phyloP scores from a whole-genome alignment of 2,113 vertebrate species.

The Microcebus ravelobensis region DNA sequence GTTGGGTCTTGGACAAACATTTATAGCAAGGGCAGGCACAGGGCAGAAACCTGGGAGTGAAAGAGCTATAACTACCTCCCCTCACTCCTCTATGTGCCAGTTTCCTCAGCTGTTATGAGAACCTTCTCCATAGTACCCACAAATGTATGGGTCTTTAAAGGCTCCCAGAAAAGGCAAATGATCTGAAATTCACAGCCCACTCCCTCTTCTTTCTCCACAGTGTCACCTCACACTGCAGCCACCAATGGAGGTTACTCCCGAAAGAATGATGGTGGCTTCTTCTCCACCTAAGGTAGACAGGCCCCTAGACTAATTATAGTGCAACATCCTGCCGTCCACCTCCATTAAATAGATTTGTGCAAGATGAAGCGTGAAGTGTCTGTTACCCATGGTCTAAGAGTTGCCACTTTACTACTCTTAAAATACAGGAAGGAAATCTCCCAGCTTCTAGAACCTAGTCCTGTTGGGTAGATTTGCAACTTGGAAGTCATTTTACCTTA shows the following conservation, averaged over 20 bases:
- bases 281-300: conserved; percentile 73
- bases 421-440: neutral
- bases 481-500: neutral
- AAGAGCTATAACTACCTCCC: neutral
- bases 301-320: neutral
- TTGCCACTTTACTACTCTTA: conserved; percentile 10
- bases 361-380: conserved; percentile 11
- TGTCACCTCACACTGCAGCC: conserved; percentile 83
- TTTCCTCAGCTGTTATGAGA: neutral
- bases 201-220: conserved; percentile 48
- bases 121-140: neutral
- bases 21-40: neutral
- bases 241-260: conserved; percentile 84
- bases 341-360: conserved; percentile 65
- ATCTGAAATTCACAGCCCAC: neutral
- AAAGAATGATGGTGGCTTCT: conserved; percentile 86
- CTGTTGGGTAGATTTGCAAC: neutral
- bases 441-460: conserved; percentile 12
- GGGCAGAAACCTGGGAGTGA: neutral
- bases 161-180: neutral
- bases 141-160: neutral
- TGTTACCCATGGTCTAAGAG: neutral
- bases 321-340: neutral
- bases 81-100: neutral
- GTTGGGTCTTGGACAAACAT: neutral